Conservation (phyloP, 2,797 vertebrate species). For the Channa striata region DNA sequence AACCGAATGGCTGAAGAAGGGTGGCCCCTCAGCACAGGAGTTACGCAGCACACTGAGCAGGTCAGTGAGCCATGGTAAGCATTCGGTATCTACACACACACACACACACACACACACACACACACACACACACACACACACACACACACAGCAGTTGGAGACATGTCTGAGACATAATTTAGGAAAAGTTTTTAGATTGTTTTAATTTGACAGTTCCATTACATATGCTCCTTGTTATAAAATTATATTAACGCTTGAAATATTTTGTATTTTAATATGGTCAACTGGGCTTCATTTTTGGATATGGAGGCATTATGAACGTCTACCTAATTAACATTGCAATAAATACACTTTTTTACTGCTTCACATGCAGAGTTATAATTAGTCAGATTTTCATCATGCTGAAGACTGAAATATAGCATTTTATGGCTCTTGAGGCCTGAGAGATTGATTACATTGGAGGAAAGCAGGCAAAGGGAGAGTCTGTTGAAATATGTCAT, state of each 20-base stretch:
- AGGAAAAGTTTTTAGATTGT: constrained; percentile 61
- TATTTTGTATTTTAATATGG: constrained; percentile 89
- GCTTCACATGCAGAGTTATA: constrained; percentile 83
- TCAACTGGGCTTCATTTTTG: constrained; percentile 92
- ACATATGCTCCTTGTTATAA: constrained; percentile 87
- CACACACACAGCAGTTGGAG: constrained; percentile 18
- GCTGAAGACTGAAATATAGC: constrained; percentile 64
- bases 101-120: constrained; percentile 22
- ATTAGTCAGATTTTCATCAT: constrained; percentile 79
- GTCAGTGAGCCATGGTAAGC: constrained; percentile 88
- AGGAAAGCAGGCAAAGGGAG: constrained; percentile 63
- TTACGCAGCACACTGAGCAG: constrained; percentile 84
- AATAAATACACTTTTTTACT: constrained; percentile 90
- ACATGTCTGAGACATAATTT: constrained; percentile 37
- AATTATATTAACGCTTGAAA: constrained; percentile 88
- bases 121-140: constrained; percentile 24
- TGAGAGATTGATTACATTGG: constrained; percentile 71
- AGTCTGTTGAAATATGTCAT: constrained; percentile 73
- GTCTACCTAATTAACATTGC: constrained; percentile 90
- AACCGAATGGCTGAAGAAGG: constrained; percentile 92
- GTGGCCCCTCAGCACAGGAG: constrained; percentile 90
- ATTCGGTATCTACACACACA: constrained; percentile 41
- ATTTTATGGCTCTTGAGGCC: constrained; percentile 61
- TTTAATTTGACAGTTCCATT: constrained; percentile 88
- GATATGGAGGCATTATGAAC: constrained; percentile 89